Evolutionary conservation across 2,797 vertebrate genomes (phyloP).

Genomic region (Lacerta bilineata): DNA sequence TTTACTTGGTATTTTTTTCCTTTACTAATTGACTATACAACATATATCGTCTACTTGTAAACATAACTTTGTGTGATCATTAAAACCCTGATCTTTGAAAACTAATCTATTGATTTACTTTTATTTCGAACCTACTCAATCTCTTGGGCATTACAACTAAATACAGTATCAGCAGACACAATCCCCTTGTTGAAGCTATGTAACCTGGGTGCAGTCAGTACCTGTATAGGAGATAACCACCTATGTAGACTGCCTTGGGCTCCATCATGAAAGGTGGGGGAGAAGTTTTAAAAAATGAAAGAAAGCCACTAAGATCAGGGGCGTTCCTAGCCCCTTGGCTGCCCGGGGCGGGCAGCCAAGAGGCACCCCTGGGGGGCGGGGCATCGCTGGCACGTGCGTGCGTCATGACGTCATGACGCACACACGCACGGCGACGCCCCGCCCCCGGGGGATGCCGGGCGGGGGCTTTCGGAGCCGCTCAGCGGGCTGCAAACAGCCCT

Average conservation of each 20-base stretch:
- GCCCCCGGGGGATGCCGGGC: too few species aligned
- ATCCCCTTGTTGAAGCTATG: background rate
- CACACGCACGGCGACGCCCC: too few species aligned
- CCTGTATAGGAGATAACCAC: background rate
- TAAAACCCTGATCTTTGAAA: background rate
- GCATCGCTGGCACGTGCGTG: too few species aligned
- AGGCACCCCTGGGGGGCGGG: too few species aligned
- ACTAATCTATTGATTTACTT: background rate
- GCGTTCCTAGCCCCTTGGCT: too few species aligned
- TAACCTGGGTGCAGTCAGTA: background rate
- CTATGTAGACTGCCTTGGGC: background rate
- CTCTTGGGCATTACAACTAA: background rate
- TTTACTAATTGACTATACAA: background rate
- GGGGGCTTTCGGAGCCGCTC: too few species aligned
- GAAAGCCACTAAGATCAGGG: background rate
- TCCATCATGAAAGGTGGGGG: background rate
- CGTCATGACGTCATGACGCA: too few species aligned
- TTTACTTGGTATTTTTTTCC: background rate
- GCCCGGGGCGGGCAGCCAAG: too few species aligned
- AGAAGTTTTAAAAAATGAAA: background rate
- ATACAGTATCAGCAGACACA: background rate
- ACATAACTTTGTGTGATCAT: background rate
- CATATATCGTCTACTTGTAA: background rate
- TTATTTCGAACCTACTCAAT: background rate
- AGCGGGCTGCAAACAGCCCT: too few species aligned